Evolutionary conservation across 1,140 invertebrate genomes (phyloP), one percentile per base, ranked within the genome.

Genomic region (Bacillus rossius): DNA sequence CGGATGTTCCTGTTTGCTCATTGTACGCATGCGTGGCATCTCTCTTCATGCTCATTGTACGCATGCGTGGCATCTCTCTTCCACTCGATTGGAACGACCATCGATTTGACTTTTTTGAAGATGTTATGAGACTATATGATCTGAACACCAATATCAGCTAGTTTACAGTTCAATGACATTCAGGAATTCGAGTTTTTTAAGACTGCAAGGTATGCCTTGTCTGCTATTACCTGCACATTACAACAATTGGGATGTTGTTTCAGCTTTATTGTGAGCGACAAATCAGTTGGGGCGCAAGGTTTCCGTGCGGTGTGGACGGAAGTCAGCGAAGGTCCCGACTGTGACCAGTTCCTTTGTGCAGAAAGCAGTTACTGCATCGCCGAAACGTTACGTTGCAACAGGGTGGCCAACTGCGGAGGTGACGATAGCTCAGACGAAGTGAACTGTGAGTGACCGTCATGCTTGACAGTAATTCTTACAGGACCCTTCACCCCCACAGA

Each of bases 301-400:
- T 96, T 94, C 75, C 84, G 85, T 64, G 89, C 89, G 22, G 83
- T 92, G 45, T 95, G 92, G 92, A 94, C 92, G 17, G 92, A 95
- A 78, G 85, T 91, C 59, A 77, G 79, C 60, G 80, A 76, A 43
- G 77, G 79, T 8, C 69, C 68, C 13, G 77, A 78, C 64, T 81
- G 79, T 64, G 68, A 72, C 64, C 73, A 85, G 62, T 89, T 88
- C 70, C 75, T 79, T 16, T 92, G 88, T 73, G 67, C 71, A 45
- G 79, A 74, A 68, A 87, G 75, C 63, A 81, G 82, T 59, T 92
- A 85, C 69, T 95, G 92, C 76, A 93, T 95, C 65, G 81, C 87
- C 14, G 78, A 84, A 60, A 82, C 84, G 57, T 77, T 93, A 47
- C 80, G 81, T 40, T 94, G 91, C 76, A 89, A 94, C 73, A 78